phyloP scores from a whole-genome alignment of 2,797 vertebrate genomes.

The Amblyraja radiata region DNA sequence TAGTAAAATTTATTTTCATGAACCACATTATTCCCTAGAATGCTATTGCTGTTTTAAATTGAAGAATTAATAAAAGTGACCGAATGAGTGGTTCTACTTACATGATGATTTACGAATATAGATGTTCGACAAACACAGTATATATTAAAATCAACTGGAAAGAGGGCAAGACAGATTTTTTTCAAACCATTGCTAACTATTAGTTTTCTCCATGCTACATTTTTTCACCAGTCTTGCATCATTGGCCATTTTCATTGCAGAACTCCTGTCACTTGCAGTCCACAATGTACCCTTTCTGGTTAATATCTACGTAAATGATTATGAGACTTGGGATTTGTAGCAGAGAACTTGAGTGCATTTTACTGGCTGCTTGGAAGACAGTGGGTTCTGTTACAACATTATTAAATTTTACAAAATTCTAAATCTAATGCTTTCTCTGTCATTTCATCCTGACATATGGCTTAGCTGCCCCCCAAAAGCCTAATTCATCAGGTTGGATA shows the following conservation, averaged over 20 bases:
- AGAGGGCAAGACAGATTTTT: background rate
- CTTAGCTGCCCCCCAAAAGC: no score
- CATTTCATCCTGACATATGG: no score
- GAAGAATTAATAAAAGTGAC: background rate
- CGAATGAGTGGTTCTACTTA: background rate
- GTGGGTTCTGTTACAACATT: background rate
- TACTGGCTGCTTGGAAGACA: background rate
- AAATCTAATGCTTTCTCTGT: no score
- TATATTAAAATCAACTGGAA: background rate
- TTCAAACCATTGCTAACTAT: background rate
- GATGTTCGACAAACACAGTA: background rate
- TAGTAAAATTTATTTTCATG: background rate
- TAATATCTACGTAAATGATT: background rate
- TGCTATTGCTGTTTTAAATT: background rate
- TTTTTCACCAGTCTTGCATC: background rate
- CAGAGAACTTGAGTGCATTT: background rate
- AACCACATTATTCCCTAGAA: background rate
- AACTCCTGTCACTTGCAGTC: background rate
- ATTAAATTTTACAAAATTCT: no score
- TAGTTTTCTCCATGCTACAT: background rate
- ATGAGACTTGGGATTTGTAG: background rate
- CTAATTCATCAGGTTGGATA: no score
- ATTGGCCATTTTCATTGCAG: background rate
- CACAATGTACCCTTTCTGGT: background rate
- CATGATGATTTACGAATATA: background rate